phyloP scores from a whole-genome alignment of 2,888 invertebrate species.

The Chymomyza amoena region DNA sequence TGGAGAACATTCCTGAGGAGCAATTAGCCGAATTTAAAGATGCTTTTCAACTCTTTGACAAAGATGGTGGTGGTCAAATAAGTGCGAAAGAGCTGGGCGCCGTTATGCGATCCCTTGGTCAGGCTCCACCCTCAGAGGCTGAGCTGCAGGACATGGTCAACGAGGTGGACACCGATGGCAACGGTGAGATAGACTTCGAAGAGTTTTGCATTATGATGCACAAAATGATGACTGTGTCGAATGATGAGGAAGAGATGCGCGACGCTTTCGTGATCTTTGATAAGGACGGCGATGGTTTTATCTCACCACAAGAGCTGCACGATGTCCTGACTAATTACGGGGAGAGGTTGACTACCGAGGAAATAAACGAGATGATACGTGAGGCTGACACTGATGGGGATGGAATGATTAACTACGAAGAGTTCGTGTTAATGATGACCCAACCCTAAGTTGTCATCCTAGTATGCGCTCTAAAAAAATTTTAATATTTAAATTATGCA shows the following conservation, averaged over 20 bases:
- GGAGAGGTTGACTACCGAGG: constrained; percentile 48
- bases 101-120: constrained; percentile 97
- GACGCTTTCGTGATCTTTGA: constrained; percentile 30
- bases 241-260: constrained; percentile 12
- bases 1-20: constrained; percentile 96
- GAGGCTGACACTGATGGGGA: constrained; percentile 53
- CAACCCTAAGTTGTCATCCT: neutral
- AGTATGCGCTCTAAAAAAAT: neutral
- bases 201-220: constrained; percentile 20
- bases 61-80: constrained; percentile 99
- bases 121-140: constrained; percentile 96
- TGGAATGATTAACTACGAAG: constrained; percentile 52
- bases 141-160: constrained; percentile 99
- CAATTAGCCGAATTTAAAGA: constrained; percentile 99
- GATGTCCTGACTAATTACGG: constrained; percentile 45
- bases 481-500: too few species aligned
- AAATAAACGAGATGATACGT: constrained; percentile 46
- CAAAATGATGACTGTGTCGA: neutral
- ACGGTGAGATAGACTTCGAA: constrained; percentile 35
- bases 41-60: constrained; percentile 98
- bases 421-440: constrained; percentile 48
- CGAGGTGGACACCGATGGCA: constrained; percentile 88
- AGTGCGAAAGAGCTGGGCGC: constrained; percentile 99
- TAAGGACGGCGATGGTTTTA: constrained; percentile 37
- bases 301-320: constrained; percentile 43